Evolutionary conservation across 2,888 invertebrate species (phyloP).

Genomic region (Lysandra bellargus): DNA sequence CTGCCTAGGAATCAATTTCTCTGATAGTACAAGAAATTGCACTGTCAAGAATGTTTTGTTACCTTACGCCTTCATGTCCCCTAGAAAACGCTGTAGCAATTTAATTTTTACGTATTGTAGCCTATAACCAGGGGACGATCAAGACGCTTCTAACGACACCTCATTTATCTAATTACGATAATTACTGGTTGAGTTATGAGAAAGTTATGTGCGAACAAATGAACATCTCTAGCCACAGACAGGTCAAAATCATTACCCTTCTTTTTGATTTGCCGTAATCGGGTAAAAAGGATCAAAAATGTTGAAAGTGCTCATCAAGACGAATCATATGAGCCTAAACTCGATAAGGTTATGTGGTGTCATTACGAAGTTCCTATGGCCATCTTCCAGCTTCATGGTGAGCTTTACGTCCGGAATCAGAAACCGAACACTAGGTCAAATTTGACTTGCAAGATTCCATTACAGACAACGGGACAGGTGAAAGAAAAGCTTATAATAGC

Average conservation of each 20-base stretch:
- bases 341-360: neutral
- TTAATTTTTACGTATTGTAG: neutral
- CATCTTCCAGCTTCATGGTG: neutral
- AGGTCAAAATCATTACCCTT: neutral
- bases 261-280: neutral
- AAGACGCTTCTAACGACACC: no score
- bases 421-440: no score
- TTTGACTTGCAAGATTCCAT: no score
- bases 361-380: neutral
- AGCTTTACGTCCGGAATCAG: neutral
- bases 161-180: neutral
- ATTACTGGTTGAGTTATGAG: neutral
- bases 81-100: neutral
- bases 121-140: no score
- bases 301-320: neutral
- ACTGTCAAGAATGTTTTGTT: neutral
- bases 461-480: no score
- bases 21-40: neutral
- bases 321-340: neutral
- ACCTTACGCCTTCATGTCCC: neutral
- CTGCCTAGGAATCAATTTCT: no score
- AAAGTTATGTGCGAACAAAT: neutral
- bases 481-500: no score
- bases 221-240: neutral
- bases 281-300: neutral